Evolutionary conservation across 2,888 invertebrate species (phyloP), one percentile per base, ranked within the genome.

Genomic region (Barypeithes pellucidus): DNA sequence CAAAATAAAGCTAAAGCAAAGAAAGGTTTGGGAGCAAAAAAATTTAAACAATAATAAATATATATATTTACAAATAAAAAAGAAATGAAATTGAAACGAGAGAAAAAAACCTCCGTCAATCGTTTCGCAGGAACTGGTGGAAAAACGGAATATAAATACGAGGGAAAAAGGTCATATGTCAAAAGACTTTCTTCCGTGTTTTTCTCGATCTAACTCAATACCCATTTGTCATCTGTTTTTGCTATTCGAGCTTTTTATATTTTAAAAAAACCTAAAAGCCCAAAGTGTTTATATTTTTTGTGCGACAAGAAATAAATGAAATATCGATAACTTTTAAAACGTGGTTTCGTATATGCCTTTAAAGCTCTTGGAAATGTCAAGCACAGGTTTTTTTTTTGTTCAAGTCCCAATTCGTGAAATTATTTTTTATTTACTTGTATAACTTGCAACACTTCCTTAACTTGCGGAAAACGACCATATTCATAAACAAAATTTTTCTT

Each of bases 171-270:
- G 50, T 50, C 50, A 22, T 20, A 50, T 50, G 50, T 20, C 50
- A 50, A 50, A 50, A 50, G 50, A 50, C 50, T 33, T 57, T 54
- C 29, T 16, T 33, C 11, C 12, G 24, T 57, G 18, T 57, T 57
- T 57, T 57, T 57, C 54, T 57, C 54, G 33, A 57, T 57, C 54
- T 18, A 24, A 57, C 54, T 57, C 33, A 33, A 63, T 63, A 63
- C 41, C 29, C 63, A 47, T 63, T 63, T 45, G 47, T 63, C 63
- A 63, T 63, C 47, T 63, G 63, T 63, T 63, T 47, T 63, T 45
- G 63, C 63, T 47, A 43, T 47, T 47, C 29, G 29, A 16, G 63
- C 63, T 63, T 41, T 63, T 63, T 63, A 18, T 63, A 47, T 47
- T 63, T 63, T 47, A 47, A 47, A 62, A 41, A 22, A 47, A 20